Evolutionary conservation across 2,888 invertebrate species (phyloP), one percentile per base, ranked within the genome.

Genomic region (Aporophyla lueneburgensis): DNA sequence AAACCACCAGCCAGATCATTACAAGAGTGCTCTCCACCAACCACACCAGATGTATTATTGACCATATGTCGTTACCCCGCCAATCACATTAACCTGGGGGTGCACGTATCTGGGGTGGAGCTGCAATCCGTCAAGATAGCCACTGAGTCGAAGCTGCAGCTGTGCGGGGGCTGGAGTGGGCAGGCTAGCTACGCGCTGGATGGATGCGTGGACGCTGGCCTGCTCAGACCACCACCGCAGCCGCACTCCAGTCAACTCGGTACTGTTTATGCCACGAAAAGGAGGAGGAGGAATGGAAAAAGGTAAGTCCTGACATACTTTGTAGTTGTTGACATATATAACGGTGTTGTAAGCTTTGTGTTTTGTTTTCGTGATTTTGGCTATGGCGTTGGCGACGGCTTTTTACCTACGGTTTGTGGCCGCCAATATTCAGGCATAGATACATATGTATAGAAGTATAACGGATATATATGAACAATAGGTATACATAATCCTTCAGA

Each of bases 221-320:
- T 96, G 94, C 96, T 92, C 98, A 98, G 92, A 98, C 98, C 94
- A 98, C 97, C 93, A 98, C 98, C 96, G 92, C 98, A 98, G 86
- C 97, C 97, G 90, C 97, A 98, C 93, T 95, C 97, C 76, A 99
- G 98, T 97, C 99, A 99, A 94, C 97, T 99, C 92, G 99, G 99
- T 89, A 99, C 99, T 91, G 99, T 99, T 92, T 99, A 99, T 96
- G 99, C 99, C 91, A 99, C 99, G 91, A 99, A 99, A 97, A 97
- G 99, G 93, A 97, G 99, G 93, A 97, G 99, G 92, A 97, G 99
- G 94, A 99, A 99, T 97, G 99, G 99, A 87, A 99, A 99, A 97
- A 99, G 99, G 99, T 99, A 95, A 96, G 97, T 89, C 0, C 27
- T n/a, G 16, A 9, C 0, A 14, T 62, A 24, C 6, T n/a, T 19